Evolutionary conservation across 1,140 invertebrate species (phyloP).

Genomic region (Halesus radiatus): DNA sequence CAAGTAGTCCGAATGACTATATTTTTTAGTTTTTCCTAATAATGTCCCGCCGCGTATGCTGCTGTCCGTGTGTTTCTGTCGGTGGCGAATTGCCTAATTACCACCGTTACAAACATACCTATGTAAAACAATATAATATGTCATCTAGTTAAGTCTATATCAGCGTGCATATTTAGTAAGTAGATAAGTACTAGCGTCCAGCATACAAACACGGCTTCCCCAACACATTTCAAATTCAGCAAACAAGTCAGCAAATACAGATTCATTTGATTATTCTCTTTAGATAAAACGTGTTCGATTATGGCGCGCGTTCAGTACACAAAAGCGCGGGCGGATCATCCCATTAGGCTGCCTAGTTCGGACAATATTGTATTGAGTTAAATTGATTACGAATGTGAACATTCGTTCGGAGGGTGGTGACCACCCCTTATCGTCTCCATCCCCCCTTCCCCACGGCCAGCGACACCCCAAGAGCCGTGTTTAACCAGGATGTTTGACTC

Average conservation of each 20-base stretch:
- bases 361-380: conserved; percentile 51
- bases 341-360: conserved; percentile 26
- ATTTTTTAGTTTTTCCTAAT: no score
- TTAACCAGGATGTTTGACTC: conserved; percentile 48
- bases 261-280: conserved; percentile 55
- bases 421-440: background rate
- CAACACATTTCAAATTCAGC: conserved; percentile 22
- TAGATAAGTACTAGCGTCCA: background rate
- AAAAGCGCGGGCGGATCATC: conserved; percentile 35
- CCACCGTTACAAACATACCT: no score
- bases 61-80: no score
- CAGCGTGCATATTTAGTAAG: no score
- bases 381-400: conserved; percentile 51
- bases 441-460: background rate
- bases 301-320: conserved; percentile 48
- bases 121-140: no score
- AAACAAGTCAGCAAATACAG: conserved; percentile 44
- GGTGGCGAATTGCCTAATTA: no score
- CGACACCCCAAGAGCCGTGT: conserved; percentile 26
- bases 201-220: conserved; percentile 5
- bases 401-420: background rate
- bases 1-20: no score
- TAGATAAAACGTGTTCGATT: conserved; percentile 54
- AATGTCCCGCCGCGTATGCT: no score
- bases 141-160: no score